phyloP scores from a whole-genome alignment of 2,797 vertebrate genomes.

The Balearica regulorum region DNA sequence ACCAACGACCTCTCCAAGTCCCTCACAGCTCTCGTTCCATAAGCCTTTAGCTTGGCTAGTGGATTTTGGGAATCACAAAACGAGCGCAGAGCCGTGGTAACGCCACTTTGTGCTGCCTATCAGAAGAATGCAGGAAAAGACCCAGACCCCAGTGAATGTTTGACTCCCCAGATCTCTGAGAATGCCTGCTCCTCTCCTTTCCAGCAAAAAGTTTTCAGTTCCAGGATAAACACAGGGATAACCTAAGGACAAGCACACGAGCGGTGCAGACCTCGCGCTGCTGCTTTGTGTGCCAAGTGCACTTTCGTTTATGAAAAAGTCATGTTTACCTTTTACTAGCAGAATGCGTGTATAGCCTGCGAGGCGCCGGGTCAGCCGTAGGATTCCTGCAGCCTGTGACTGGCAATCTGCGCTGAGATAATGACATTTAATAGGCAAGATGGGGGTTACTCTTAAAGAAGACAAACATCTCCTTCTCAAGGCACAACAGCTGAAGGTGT shows the following conservation, averaged over 20 bases:
- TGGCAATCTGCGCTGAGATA: not conserved
- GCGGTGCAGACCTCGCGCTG: not conserved
- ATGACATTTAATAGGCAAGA: not conserved
- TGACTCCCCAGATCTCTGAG: not conserved
- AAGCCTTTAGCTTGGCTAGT: not conserved
- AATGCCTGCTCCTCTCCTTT: not conserved
- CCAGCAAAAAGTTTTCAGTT: not conserved
- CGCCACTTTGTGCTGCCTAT: not conserved
- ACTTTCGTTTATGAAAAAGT: not conserved
- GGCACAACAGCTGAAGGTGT: not conserved
- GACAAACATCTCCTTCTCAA: not conserved
- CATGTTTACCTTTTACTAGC: not conserved
- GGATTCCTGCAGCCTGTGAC: not conserved
- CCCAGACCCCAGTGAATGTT: not conserved
- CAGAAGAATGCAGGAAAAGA: not conserved
- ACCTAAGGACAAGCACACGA: not conserved
- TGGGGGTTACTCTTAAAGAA: not conserved
- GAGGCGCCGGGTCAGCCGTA: not conserved
- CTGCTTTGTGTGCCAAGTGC: not conserved
- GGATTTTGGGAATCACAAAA: not conserved
- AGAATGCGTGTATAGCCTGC: not conserved
- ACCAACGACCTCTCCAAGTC: not conserved
- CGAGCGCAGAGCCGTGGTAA: not conserved
- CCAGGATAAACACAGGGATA: not conserved
- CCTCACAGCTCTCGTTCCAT: not conserved